Conservation (phyloP, 2,797 vertebrate species). For the Acrocephalus scirpaceus region DNA sequence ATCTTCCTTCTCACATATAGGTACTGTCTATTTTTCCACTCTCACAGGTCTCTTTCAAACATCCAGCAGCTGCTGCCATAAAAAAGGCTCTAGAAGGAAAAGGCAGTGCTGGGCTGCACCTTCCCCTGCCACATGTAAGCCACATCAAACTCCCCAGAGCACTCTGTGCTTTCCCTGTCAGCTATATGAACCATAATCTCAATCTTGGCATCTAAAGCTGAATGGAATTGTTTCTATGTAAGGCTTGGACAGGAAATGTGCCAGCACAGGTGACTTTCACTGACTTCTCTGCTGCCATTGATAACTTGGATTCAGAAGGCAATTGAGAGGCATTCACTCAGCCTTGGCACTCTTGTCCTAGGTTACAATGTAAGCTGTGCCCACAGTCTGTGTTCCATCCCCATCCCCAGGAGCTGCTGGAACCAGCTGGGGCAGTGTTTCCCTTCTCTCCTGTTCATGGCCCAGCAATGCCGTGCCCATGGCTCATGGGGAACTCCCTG, state of each 20-base stretch:
- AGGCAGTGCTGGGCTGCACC: background rate
- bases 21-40: no score
- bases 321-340: background rate
- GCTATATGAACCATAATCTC: background rate
- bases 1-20: background rate
- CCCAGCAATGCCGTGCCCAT: no score
- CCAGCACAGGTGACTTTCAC: background rate
- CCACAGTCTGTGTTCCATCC: no score
- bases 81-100: background rate
- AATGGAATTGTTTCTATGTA: rapidly evolving
- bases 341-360: no score
- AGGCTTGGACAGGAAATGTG: background rate
- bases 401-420: no score
- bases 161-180: background rate
- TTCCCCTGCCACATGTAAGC: background rate
- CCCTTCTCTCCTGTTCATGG: no score
- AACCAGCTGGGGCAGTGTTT: no score
- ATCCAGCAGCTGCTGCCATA: background rate
- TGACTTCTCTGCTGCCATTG: background rate
- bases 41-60: background rate
- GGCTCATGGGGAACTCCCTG: no score
- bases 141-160: background rate
- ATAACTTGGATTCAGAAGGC: background rate
- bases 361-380: no score
- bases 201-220: background rate